A percentile compares a stretch with the other conserved stretches of the same genome.
phyloP scores from a whole-genome alignment of 2,113 vertebrate species.

The Xenopus laevis region DNA sequence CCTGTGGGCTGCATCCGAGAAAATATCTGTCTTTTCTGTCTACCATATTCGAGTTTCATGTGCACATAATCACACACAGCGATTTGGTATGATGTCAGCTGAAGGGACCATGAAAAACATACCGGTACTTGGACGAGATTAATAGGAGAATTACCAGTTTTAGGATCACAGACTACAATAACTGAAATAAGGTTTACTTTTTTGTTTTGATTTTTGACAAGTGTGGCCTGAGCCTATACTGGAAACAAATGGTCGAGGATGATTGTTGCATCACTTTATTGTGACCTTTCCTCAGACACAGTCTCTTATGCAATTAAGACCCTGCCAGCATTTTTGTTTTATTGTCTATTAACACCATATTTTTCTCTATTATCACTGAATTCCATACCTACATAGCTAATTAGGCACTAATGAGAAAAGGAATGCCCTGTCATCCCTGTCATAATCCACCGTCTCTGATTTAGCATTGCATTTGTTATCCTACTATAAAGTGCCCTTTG shows the following conservation, averaged over 20 bases:
- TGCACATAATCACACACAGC: conserved; percentile 21
- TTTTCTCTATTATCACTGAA: conserved; percentile 23
- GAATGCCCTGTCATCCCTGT: conserved; percentile 29
- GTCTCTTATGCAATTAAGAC: conserved; percentile 17
- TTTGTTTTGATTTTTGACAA: conserved; percentile 1
- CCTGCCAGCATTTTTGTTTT: conserved; percentile 16
- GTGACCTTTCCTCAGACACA: conserved; percentile 17
- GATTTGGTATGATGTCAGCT: conserved; percentile 28
- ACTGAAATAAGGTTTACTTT: conserved; percentile 23
- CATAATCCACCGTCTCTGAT: conserved; percentile 27
- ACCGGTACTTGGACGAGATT: conserved; percentile 31
- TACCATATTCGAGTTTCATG: conserved; percentile 23
- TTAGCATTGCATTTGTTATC: conserved; percentile 37
- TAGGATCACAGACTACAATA: conserved; percentile 19
- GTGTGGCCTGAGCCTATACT: neutral
- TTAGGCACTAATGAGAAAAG: conserved; percentile 39
- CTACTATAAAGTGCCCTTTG: conserved; percentile 5
- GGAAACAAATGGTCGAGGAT: conserved; percentile 6
- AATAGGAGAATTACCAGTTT: conserved; percentile 18
- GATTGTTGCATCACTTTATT: neutral
- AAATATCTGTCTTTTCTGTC: neutral
- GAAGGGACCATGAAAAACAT: conserved; percentile 23
- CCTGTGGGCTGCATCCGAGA: no score
- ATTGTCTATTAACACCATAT: conserved; percentile 19
- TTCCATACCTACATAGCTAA: conserved; percentile 33